A percentile compares a stretch with the other conserved stretches of the same genome.
These are phyloP conservation scores for Mastomys natalensis DNA, from an alignment of 2,113 vertebrate species.

Conservation along the genomic window DNA sequence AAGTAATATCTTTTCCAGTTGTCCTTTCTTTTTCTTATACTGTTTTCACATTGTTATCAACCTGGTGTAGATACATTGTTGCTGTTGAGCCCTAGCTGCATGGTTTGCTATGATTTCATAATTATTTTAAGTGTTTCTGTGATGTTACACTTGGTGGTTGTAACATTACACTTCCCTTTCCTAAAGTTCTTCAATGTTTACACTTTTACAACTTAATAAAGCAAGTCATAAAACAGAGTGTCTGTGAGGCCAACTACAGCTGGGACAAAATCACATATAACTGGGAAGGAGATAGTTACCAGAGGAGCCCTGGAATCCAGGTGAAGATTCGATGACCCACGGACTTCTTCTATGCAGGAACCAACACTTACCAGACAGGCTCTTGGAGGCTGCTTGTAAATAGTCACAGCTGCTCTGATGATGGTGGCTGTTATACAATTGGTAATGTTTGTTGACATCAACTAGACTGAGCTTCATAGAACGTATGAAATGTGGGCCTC, in stretches of 20 bases:
- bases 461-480: not conserved
- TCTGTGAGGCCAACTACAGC: not conserved
- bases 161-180: not conserved
- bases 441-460: not conserved
- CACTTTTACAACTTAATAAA: conserved; percentile 18
- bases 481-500: not conserved
- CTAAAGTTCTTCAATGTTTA: not conserved
- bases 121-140: not conserved
- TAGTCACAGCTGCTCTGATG: not conserved
- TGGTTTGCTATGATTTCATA: not conserved
- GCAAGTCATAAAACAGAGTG: not conserved
- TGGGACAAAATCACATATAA: not conserved
- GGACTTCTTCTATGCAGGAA: not conserved
- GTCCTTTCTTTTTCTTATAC: not conserved
- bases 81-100: not conserved
- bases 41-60: not conserved
- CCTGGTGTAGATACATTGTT: not conserved
- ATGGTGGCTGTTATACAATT: not conserved
- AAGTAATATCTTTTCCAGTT: not conserved
- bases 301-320: not conserved
- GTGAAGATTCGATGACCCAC: not conserved
- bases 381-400: not conserved
- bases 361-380: not conserved
- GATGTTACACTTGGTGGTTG: not conserved
- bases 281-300: not conserved